phyloP scores from a whole-genome alignment of 2,113 vertebrate genomes.

The Lagopus muta region DNA sequence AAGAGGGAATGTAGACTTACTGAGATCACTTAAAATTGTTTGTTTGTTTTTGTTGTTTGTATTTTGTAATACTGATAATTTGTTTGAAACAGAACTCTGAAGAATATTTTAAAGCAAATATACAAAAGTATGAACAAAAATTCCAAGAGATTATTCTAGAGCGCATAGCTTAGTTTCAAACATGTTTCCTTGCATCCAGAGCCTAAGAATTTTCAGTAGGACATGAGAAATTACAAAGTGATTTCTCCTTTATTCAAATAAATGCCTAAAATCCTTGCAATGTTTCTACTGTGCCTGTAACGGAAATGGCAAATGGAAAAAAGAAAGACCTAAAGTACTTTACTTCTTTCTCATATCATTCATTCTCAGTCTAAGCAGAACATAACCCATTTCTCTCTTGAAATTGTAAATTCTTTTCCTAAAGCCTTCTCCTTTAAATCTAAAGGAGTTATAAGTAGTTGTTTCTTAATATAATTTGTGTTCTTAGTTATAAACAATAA shows the following conservation, averaged over 20 bases:
- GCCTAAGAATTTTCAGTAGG: not conserved
- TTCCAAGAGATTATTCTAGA: not conserved
- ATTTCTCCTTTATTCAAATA: not conserved
- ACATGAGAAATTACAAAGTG: not conserved
- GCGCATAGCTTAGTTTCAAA: not conserved
- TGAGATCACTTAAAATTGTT: not conserved
- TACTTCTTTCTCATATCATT: not conserved
- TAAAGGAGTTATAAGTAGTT: not conserved
- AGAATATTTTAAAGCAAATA: not conserved
- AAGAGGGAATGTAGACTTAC: not conserved
- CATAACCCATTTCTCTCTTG: not conserved
- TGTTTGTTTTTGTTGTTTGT: not conserved
- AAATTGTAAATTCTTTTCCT: not conserved
- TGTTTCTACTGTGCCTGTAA: not conserved
- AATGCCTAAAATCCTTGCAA: not conserved
- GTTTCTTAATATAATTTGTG: not conserved
- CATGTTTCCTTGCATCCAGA: not conserved
- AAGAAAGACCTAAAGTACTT: not conserved
- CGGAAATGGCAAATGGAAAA: not conserved
- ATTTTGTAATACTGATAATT: not conserved
- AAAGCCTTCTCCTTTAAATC: not conserved
- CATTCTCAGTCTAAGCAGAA: not conserved
- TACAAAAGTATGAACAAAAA: not conserved
- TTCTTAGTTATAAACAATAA: slow-evolving; percentile 8
- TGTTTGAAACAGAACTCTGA: not conserved